Evolutionary conservation across 2,888 invertebrate species (phyloP), one percentile per base, ranked within the genome.

Genomic region (Euzophera pinguis): DNA sequence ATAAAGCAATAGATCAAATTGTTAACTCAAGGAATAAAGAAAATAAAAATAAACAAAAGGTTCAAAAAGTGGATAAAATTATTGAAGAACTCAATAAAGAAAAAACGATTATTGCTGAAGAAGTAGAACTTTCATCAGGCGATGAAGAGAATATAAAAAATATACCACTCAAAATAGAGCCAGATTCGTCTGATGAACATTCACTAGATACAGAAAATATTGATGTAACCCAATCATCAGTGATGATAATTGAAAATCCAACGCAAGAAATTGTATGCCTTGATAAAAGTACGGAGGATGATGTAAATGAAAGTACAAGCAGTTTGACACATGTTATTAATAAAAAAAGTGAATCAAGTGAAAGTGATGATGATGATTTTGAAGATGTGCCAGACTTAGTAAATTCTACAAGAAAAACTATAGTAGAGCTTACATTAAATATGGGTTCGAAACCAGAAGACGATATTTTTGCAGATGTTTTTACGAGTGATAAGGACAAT

Each of bases 391-490:
- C 80, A 49, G 91, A 92, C 69, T 81, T 67, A 56, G 76, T 75
- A 60, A 64, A 54, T 27, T 61, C 71, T 57, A 8, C 53, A 34
- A 61, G 65, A 12, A 83, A 91, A 67, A 79, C 91, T 54, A 64
- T 81, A 55, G 78, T 92, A 22, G 80, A 93, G 70, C 68, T 91
- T 38, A 80, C 83, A 41, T 73, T 91, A 53, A 71, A 81, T 56
- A 62, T 90, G 52, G 76, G 78, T 13, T 70, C 78, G 60, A 64
- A 68, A 14, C 67, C 69, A 48, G 71, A 78, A 7, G 77, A 95
- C 67, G 94, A 95, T 78, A 88, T 95, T 54, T 95, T 95, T 84
- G 93, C 93, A n/a, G 95, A 95, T 81, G 77, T 95, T 54, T 95
- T 95, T 75, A 62, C 59, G 29, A 50, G 58, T 27, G 60, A 57